Evolutionary conservation across 1,140 invertebrate species (phyloP), one percentile per base, ranked within the genome.

Genomic region (Eumeta japonica): DNA sequence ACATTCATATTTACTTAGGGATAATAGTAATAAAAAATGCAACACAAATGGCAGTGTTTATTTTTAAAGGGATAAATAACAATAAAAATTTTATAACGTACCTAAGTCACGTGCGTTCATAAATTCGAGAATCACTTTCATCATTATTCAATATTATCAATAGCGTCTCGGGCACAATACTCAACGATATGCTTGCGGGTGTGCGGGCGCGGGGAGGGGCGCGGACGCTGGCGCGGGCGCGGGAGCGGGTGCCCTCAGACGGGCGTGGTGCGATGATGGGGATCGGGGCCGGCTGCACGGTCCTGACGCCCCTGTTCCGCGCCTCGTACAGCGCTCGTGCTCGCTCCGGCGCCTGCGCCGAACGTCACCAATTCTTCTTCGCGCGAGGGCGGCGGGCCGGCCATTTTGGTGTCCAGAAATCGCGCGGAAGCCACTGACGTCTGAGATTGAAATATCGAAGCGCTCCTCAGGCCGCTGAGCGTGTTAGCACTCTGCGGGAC

Each of bases 11-110:
- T n/a, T n/a, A n/a, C n/a, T n/a, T n/a, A n/a, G n/a, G n/a, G n/a
- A n/a, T n/a, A n/a, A n/a, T n/a, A 24, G n/a, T 24, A 24, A 24
- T 7, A 7, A 24, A 24, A 5, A n/a, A 24, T 24, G n/a, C 5
- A 24, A 63, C 52, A 70, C 58, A 67, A 73, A 62, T 73, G 68
- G 68, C 68, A 73, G 66, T 73, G 60, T 71, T 70, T 66, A 64
- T 63, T 65, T 63, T 65, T 53, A 60, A 65, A n/a, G n/a, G 62
- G 62, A 64, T 65, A 58, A 56, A 47, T 68, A 68, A 73, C 64
- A 66, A 55, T 65, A 56, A 63, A 68, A 67, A 62, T 55, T 45
- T 55, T 56, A 44, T 56, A 58, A 61, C n/a, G n/a, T n/a, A 66
- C 55, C 54, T 57, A 62, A 55, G 42, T 55, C 16, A 54, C 51